Evolutionary conservation across 1,140 invertebrate species (phyloP).

Genomic region (Magallana ariakensis): DNA sequence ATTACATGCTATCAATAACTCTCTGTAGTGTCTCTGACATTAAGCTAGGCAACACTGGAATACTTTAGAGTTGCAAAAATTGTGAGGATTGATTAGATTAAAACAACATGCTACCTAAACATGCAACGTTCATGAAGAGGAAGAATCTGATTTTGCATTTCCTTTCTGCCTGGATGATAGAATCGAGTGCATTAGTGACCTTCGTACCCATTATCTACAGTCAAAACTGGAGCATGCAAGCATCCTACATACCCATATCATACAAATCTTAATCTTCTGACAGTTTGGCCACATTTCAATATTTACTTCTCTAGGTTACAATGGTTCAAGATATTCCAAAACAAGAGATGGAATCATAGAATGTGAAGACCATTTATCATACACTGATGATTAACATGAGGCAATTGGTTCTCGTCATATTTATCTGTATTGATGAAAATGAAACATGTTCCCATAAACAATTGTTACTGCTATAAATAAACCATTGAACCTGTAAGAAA

Average conservation of each 20-base stretch:
- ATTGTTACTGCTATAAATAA: neutral
- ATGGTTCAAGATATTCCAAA: neutral
- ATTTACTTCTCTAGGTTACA: neutral
- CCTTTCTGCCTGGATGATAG: neutral
- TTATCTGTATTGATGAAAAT: neutral
- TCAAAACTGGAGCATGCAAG: neutral
- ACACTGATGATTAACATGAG: neutral
- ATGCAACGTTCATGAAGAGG: too few relatives aligned
- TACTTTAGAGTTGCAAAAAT: too few relatives aligned
- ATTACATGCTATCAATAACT: neutral
- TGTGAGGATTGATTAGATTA: too few relatives aligned
- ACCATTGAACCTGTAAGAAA: neutral
- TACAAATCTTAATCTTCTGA: neutral
- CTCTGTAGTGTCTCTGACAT: too few relatives aligned
- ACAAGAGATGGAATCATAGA: neutral
- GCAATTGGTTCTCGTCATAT: neutral
- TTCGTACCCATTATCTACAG: neutral
- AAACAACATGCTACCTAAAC: too few relatives aligned
- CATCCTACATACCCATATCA: neutral
- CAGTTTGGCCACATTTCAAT: neutral
- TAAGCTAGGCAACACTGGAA: too few relatives aligned
- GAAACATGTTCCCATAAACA: conserved; percentile 10
- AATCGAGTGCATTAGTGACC: neutral
- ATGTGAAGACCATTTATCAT: conserved; percentile 27
- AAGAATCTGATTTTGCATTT: too few relatives aligned